Conservation (phyloP, 2,113 vertebrate genomes). For the Pitta sordida region DNA sequence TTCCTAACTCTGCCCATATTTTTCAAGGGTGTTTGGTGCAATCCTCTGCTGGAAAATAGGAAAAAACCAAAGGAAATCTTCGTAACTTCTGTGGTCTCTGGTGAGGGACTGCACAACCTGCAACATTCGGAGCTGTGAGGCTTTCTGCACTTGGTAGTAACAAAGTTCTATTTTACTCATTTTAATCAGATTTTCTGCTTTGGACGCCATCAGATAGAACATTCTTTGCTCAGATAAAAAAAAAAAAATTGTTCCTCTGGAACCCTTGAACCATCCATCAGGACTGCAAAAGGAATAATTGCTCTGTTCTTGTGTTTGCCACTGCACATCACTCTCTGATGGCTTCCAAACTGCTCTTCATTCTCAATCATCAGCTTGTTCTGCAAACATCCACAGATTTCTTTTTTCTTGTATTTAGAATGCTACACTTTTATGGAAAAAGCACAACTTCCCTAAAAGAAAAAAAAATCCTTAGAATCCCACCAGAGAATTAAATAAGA, state of each 20-base stretch:
- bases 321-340: background rate
- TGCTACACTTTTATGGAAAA: background rate
- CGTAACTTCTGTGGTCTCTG: background rate
- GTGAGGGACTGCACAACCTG: background rate
- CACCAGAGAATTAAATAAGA: background rate
- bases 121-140: background rate
- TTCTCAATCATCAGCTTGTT: background rate
- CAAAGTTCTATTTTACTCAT: background rate
- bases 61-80: background rate
- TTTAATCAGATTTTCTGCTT: background rate
- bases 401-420: background rate
- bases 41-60: background rate
- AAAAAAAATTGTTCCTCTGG: background rate
- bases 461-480: background rate
- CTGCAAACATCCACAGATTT: background rate
- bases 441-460: background rate
- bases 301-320: background rate
- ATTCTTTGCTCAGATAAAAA: background rate
- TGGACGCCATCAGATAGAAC: background rate
- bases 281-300: background rate
- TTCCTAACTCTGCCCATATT: background rate
- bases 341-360: background rate
- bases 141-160: background rate
- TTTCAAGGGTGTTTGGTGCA: slow-evolving; percentile 28
- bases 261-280: background rate